Evolutionary conservation across 2,888 invertebrate genomes (phyloP).

Genomic region (Stenolophus ochropezus): DNA sequence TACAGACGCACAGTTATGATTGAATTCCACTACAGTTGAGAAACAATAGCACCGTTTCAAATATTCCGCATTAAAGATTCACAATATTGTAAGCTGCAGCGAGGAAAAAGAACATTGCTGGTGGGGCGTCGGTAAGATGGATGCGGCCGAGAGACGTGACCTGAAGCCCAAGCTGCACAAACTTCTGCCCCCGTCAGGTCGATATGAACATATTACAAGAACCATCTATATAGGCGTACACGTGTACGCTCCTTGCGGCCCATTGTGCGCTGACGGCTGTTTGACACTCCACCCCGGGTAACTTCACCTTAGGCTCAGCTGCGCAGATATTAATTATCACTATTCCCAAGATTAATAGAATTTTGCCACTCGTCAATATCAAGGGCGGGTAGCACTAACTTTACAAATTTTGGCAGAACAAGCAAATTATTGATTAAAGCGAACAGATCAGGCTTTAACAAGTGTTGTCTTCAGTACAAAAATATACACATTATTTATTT

Average conservation of each 20-base stretch:
- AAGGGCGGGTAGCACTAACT: too few relatives aligned
- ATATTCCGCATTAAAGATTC: conserved; percentile 30
- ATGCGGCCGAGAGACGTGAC: conserved; percentile 67
- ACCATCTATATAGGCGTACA: conserved; percentile 47
- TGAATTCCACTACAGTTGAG: not conserved
- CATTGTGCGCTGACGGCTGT: conserved; percentile 49
- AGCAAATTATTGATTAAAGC: too few relatives aligned
- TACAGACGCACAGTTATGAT: too few relatives aligned
- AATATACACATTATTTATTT: too few relatives aligned
- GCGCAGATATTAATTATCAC: conserved; percentile 51
- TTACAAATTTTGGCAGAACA: too few relatives aligned
- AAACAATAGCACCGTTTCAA: conserved; percentile 24
- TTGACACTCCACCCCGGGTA: conserved; percentile 37
- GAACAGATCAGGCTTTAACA: too few relatives aligned
- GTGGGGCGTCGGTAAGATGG: conserved; percentile 63
- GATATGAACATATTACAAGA: conserved; percentile 58
- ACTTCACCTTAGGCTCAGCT: conserved; percentile 32
- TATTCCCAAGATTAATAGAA: conserved; percentile 44
- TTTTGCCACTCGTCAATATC: not conserved
- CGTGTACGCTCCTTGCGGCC: conserved; percentile 15
- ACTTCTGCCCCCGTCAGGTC: conserved; percentile 26
- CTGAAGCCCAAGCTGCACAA: conserved; percentile 64
- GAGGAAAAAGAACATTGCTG: conserved; percentile 6
- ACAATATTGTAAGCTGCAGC: conserved; percentile 25
- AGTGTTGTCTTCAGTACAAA: too few relatives aligned